Evolutionary conservation across 2,888 invertebrate genomes (phyloP), one percentile per base, ranked within the genome.

Genomic region (Stenodera caucasica): DNA sequence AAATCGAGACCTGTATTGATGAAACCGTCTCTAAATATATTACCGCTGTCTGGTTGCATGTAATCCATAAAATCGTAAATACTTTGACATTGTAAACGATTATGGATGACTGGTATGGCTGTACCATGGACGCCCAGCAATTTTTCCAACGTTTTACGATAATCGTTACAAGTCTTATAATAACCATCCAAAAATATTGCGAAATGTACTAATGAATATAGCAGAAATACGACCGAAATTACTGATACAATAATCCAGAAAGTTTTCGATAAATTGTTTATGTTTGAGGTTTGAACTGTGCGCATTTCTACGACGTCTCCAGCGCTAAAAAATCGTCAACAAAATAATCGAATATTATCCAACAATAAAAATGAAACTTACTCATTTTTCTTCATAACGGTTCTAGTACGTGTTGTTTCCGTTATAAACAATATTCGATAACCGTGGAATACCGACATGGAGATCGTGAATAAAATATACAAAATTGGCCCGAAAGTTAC

Each of bases 21-120:
- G 65, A 85, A 84, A 9, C 86, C 86, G 33, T 88, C 84, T 23
- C 88, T 82, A 67, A 85, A 85, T 66, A 87, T 85, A 53, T 85
- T 86, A 0, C 85, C 82, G 14, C 79, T 77, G 68, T 89, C 88
- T 54, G 89, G 87, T 62, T 90, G 89, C 61, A 92, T 81, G 71
- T 90, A 93, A 76, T 93, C 93, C 90, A 93, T 90, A 76, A 90
- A 92, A 80, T 93, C 93, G 69, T 87, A 88, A 53, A 92, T 85
- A 0, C 90, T 87, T 60, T 88, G 87, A 75, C 93, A 93, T 0
- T 85, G 81, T 2, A 93, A 79, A 11, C 92, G 85, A 61, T 84
- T 83, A 72, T 87, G 85, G 65, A 90, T 85, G 0, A 84, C 85
- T 2, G 84, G 83, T 7, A 85, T 82, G 33, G 85, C 83, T 57